Evolutionary conservation across 2,797 vertebrate genomes (phyloP).

Genomic region (Poecilia gillii): DNA sequence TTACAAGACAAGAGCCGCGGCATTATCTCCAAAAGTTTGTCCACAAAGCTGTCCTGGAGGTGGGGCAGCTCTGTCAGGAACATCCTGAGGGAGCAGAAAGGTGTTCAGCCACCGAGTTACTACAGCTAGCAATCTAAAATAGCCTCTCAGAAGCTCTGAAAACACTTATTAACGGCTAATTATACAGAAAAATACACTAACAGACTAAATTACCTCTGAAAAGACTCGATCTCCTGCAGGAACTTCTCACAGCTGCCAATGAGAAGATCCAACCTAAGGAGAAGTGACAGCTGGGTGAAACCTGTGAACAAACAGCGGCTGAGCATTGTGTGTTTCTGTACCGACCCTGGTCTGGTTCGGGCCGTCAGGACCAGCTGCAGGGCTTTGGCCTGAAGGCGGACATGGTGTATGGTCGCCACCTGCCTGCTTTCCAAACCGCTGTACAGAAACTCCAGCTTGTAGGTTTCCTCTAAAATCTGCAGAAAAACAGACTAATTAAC

Average conservation of each 20-base stretch:
- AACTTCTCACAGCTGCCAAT: conserved; percentile 92
- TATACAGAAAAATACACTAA: neutral
- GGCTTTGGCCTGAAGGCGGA: conserved; percentile 93
- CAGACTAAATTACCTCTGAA: conserved; percentile 85
- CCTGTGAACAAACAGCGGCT: neutral
- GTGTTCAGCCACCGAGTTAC: neutral
- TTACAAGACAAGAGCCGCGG: conserved; percentile 91
- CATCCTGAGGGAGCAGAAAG: conserved; percentile 73
- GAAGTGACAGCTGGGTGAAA: neutral
- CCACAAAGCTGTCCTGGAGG: conserved; percentile 94
- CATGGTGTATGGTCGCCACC: conserved; percentile 92
- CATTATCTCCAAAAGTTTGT: conserved; percentile 92
- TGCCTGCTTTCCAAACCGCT: conserved; percentile 89
- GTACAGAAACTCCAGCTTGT: conserved; percentile 98
- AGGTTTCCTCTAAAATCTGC: conserved; percentile 95
- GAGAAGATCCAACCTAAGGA: conserved; percentile 87
- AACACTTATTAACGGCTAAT: neutral
- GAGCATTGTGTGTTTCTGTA: neutral
- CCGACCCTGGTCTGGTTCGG: conserved; percentile 89
- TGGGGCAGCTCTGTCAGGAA: conserved; percentile 91
- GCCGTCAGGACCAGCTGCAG: conserved; percentile 91
- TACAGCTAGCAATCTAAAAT: neutral
- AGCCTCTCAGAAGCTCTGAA: neutral
- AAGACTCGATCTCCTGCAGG: conserved; percentile 93
- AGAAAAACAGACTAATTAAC: neutral